A percentile compares a stretch with the other conserved stretches of the same genome.
phyloP scores from a whole-genome alignment of 2,888 invertebrate genomes.

The Spicauda simplicius region DNA sequence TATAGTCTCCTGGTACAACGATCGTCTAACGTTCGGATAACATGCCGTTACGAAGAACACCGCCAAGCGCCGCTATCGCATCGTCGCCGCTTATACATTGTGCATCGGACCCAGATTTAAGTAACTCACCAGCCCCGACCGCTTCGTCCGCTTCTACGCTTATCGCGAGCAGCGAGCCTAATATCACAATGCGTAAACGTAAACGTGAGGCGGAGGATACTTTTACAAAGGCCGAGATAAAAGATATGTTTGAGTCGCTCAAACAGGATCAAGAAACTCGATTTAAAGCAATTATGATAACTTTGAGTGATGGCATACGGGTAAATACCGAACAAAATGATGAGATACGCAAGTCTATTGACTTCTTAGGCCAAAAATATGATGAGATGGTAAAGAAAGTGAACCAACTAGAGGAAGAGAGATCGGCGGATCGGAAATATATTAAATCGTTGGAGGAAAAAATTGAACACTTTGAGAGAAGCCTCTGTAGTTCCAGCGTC shows the following conservation, averaged over 20 bases:
- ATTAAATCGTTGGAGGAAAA: conserved; percentile 12
- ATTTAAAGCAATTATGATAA: conserved; percentile 18
- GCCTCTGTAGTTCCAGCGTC: conserved; percentile 15
- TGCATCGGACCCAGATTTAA: conserved; percentile 5
- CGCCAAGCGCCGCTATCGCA: neutral
- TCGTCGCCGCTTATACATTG: conserved; percentile 17
- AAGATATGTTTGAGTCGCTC: conserved; percentile 22
- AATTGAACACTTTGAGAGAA: conserved; percentile 17
- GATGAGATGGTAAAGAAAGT: conserved; percentile 25
- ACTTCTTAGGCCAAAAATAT: conserved; percentile 26
- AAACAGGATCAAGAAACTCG: conserved; percentile 20
- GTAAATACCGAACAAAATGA: conserved; percentile 23
- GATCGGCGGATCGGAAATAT: conserved; percentile 19
- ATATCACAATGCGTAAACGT: conserved; percentile 14
- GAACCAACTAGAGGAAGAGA: conserved; percentile 12
- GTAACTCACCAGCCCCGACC: neutral
- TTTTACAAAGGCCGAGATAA: conserved; percentile 11
- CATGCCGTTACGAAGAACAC: conserved; percentile 20
- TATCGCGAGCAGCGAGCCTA: conserved; percentile 1
- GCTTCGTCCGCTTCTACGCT: neutral
- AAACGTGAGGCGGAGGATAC: conserved; percentile 8
- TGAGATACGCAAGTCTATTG: conserved; percentile 14
- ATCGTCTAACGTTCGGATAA: neutral
- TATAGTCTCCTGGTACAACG: conserved; percentile 11
- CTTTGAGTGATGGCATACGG: conserved; percentile 14